Evolutionary conservation across 1,140 invertebrate species (phyloP).

Genomic region (Nomia melanderi): DNA sequence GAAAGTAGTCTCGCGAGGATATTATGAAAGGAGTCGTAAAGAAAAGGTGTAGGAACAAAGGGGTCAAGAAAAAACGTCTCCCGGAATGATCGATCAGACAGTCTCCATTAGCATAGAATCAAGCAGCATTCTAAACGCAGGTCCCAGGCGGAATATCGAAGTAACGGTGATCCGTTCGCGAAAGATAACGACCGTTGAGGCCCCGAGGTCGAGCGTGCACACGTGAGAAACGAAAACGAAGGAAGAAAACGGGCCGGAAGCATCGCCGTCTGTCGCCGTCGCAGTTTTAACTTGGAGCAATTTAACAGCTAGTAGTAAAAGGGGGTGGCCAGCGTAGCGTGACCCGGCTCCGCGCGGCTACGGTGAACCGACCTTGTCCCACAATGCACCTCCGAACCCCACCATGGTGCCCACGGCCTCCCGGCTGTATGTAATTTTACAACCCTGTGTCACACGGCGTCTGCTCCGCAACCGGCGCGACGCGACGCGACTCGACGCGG

Average conservation of each 20-base stretch:
- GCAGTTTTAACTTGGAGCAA: conserved; percentile 57
- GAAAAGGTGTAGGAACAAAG: no score
- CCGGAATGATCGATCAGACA: no score
- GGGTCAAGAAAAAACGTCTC: no score
- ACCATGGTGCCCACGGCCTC: not conserved
- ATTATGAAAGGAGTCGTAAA: no score
- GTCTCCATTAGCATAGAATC: no score
- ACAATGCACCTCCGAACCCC: conserved; percentile 55
- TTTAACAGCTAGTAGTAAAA: conserved; percentile 66
- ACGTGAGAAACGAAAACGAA: conserved; percentile 14
- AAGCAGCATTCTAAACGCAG: no score
- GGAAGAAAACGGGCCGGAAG: conserved; percentile 47
- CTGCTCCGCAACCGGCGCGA: not conserved
- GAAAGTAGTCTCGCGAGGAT: no score
- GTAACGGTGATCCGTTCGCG: conserved; percentile 7
- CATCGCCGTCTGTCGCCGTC: conserved; percentile 45
- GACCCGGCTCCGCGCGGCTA: conserved; percentile 53
- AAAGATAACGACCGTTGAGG: not conserved
- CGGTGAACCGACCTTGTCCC: conserved; percentile 66
- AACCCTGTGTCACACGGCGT: conserved; percentile 24
- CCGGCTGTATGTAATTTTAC: conserved; percentile 40
- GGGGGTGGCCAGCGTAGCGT: conserved; percentile 63
- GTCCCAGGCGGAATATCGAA: not conserved
- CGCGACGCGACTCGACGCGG: no score
- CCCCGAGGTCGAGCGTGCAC: no score